Evolutionary conservation across 2,888 invertebrate genomes (phyloP), one percentile per base, ranked within the genome.

Genomic region (Gortyna flavago): DNA sequence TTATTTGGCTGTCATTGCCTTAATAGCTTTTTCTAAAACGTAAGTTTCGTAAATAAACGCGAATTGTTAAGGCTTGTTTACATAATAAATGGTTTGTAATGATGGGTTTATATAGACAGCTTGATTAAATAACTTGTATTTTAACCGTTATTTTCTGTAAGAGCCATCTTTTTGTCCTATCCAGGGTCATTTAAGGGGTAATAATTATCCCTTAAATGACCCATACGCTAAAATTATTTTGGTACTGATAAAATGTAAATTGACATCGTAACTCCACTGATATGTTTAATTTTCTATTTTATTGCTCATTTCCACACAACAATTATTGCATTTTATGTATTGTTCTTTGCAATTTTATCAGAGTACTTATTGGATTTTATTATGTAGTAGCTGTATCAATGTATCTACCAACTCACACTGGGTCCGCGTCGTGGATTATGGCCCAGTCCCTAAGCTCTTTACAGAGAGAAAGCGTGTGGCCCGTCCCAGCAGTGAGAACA

Each of bases 1-100:
- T 80, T 77, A 85, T 86, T 82, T 66, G n/a, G 59, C 68, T 79
- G 72, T 77, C 76, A 70, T 71, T 75, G 38, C 64, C 41, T 67
- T 76, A 85, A 76, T 72, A 57, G 72, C 73, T 71, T 78, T 76
- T 70, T 68, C 11, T 65, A 18, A 78, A 78, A 62, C 21, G 57
- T 65, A 35, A 62, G 38, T 66, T 67, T 64, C 21, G 48, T 29
- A 61, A 61, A 48, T 13, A 61, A 21, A 61, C 13, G 25, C n/a
- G 62, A 66, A 73, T 72, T 54, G 51, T 61, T 72, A 62, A 67
- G 72, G 21, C 67, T 62, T 73, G 68, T 75, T 73, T 72, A 73
- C 64, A 66, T 38, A 35, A 48, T 51, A 35, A 35, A 38, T 61
- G 6, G 51, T n/a, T 48, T 35, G 5, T 66, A 65, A 70, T 65